Conservation (phyloP, 2,888 invertebrate genomes). For the Drosophila fulvimacula region DNA sequence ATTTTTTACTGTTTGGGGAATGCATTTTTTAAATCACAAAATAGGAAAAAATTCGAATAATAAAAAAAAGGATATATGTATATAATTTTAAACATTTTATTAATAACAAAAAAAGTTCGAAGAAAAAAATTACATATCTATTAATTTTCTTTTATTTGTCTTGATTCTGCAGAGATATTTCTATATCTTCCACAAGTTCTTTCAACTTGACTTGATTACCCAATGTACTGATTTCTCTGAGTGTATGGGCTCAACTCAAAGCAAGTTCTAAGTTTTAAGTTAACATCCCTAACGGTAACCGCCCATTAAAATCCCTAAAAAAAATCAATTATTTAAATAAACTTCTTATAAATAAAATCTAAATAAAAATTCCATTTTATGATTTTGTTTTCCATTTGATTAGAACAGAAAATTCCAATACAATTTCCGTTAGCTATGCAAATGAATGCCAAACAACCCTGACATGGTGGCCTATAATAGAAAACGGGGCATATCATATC, state of each 20-base stretch:
- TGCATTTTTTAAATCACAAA: too few relatives aligned
- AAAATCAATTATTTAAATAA: neutral
- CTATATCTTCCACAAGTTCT: neutral
- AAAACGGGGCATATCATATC: neutral
- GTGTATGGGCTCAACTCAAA: neutral
- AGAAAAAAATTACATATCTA: too few relatives aligned
- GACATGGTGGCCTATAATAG: slow-evolving; percentile 33
- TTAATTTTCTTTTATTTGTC: too few relatives aligned
- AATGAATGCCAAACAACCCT: neutral
- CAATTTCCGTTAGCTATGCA: slow-evolving; percentile 3
- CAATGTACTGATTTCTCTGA: neutral
- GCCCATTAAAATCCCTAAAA: neutral
- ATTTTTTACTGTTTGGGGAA: too few relatives aligned
- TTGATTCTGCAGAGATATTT: too few relatives aligned
- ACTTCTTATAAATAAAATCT: neutral
- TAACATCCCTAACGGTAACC: neutral
- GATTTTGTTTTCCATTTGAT: neutral
- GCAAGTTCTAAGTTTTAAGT: neutral
- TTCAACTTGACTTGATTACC: neutral
- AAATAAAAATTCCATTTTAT: neutral
- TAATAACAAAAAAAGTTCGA: too few relatives aligned
- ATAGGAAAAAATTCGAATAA: too few relatives aligned
- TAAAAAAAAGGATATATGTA: too few relatives aligned
- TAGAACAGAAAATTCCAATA: neutral
- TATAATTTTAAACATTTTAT: too few relatives aligned